phyloP scores from a whole-genome alignment of 2,113 vertebrate genomes.

The Cettia cetti region DNA sequence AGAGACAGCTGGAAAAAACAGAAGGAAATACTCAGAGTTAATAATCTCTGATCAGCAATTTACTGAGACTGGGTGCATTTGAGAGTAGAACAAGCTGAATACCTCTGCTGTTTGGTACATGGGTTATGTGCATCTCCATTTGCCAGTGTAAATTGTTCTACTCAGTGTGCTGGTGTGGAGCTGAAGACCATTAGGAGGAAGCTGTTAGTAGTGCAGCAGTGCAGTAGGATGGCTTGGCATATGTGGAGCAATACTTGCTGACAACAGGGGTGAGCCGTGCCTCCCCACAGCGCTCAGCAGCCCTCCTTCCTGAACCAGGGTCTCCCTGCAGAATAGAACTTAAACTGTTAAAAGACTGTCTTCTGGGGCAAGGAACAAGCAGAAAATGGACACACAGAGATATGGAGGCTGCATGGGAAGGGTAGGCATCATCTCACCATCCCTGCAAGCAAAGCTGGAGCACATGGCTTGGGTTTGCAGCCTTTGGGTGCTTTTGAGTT shows the following conservation, averaged over 20 bases:
- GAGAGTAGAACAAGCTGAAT: neutral
- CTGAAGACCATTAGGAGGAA: neutral
- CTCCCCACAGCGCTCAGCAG: neutral
- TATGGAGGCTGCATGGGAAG: fast-evolving
- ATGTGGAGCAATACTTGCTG: neutral
- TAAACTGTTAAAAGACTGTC: neutral
- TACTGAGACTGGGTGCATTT: neutral
- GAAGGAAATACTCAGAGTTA: neutral
- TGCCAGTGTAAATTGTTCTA: neutral
- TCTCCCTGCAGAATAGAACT: fast-evolving
- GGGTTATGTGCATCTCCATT: neutral
- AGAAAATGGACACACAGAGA: neutral
- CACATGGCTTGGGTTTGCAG: neutral
- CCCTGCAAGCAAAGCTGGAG: neutral
- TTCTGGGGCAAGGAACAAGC: neutral
- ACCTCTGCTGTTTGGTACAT: neutral
- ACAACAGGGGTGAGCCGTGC: neutral
- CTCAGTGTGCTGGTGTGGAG: neutral
- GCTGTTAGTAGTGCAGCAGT: neutral
- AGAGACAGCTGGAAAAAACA: neutral
- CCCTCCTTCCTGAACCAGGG: neutral
- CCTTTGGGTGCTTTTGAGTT: neutral
- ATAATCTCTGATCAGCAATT: neutral
- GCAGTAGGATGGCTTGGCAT: neutral
- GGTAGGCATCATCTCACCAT: neutral